Percentiles rank a stretch among this genome's conserved stretches.
Conservation (phyloP, 2,888 invertebrate genomes). For the Brenthis daphne region DNA sequence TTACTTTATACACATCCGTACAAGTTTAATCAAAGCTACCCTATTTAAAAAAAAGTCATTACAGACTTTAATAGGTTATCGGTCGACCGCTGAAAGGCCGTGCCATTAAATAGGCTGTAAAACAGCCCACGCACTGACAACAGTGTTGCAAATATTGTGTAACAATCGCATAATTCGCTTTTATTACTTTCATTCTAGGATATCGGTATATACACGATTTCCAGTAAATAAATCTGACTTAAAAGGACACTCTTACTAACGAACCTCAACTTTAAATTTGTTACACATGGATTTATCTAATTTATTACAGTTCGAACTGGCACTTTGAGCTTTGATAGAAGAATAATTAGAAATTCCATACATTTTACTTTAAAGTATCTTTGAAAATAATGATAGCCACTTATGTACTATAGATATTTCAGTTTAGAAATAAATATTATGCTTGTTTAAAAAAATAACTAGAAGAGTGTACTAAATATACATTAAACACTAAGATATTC, state of each 20-base stretch:
- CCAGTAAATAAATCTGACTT: conserved; percentile 9
- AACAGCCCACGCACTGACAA: conserved; percentile 28
- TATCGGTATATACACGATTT: conserved; percentile 9
- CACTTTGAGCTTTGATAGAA: no score
- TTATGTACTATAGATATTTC: no score
- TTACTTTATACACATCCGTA: background rate
- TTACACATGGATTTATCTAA: background rate
- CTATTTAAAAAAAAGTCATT: background rate
- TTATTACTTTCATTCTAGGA: conserved; percentile 18
- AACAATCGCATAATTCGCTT: conserved; percentile 26
- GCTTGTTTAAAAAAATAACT: no score
- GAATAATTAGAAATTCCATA: no score
- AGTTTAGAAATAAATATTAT: no score
- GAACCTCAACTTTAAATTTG: conserved; percentile 3
- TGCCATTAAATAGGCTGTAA: conserved; percentile 26
- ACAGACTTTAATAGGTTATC: conserved; percentile 21
- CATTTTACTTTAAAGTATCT: no score
- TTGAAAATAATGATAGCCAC: no score
- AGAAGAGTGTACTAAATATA: no score
- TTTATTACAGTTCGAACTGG: no score
- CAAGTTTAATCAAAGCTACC: conserved; percentile 1
- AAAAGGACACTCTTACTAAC: conserved; percentile 17
- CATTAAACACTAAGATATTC: no score
- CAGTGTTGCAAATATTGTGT: conserved; percentile 24
- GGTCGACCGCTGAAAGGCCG: conserved; percentile 28